Base-by-base conservation (phyloP, 2,888 invertebrate species). In the Oligia latruncula region DNA sequence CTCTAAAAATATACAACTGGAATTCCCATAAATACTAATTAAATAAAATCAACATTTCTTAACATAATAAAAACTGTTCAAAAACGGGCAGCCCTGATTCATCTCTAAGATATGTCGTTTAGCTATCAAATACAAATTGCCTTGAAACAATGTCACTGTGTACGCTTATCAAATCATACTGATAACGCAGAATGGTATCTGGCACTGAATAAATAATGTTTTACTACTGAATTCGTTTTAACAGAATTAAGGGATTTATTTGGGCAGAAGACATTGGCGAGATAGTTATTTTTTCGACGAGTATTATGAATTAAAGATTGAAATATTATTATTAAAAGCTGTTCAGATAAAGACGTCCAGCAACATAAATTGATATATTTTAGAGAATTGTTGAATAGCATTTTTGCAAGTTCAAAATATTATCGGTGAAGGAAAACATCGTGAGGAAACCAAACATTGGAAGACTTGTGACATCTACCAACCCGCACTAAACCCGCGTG, bases 61-160 rank as follows among this genome's bases (percentile, higher is more conserved):
- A 78, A 67, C 60, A 46, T n/a, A 29, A 52, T 60, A 64, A 62
- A 17, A 70, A 23, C 17, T 13, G 20, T n/a, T 84, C 1, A 65
- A n/a, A 71, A 60, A 13, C 49, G 15, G 62, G 60, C 71, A 85
- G 17, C 75, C 78, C 78, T 82, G 72, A 86, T 74, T 76, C 71
- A 81, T 79, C 74, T 79, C 13, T 4, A 29, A 84, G 29, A 68
- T 8, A 46, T 78, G 60, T 73, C n/a, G 66, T 79, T 83, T 43
- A 43, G 81, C 77, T 79, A 87, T 88, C 73, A 86, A 76, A 78
- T 49, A 75, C 29, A 58, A 55, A 49, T 80, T 73, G 43, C 81
- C 88, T 88, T 87, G 81, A 75, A 83, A 87, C 68, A 87, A 73
- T 77, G 71, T 71, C 67, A 83, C 66, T 83, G 74, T 70, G 64